These are phyloP conservation scores for Pampusana beccarii DNA, from an alignment of 2,113 vertebrate genomes.

Conservation along the genomic window DNA sequence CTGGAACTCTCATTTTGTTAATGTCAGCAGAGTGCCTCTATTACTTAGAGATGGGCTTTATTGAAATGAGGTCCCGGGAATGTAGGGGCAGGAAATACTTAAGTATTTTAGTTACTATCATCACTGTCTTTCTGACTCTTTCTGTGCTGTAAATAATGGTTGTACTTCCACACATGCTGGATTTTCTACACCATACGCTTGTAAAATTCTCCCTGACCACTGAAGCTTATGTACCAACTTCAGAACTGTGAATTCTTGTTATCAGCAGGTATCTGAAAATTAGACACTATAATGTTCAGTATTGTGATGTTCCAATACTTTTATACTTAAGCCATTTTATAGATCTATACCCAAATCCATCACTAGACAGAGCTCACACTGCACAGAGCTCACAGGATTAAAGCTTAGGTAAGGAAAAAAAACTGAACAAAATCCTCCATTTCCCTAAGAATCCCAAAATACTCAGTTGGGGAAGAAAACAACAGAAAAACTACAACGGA, in stretches of 20 bases:
- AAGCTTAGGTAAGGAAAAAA: background rate
- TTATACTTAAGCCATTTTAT: background rate
- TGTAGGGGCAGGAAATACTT: background rate
- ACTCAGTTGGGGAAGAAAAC: background rate
- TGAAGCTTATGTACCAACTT: background rate
- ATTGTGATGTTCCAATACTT: background rate
- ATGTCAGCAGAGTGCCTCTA: background rate
- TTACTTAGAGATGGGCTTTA: background rate
- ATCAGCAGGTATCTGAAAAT: background rate
- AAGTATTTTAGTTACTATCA: background rate
- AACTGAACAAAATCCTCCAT: background rate
- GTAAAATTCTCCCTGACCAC: background rate
- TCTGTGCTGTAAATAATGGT: background rate
- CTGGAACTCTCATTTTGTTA: background rate
- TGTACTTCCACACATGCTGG: background rate
- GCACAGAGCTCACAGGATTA: background rate
- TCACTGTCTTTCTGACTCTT: background rate
- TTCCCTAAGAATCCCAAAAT: background rate
- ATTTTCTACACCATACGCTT: background rate
- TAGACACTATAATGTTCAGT: background rate
- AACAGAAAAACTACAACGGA: background rate
- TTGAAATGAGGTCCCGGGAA: background rate
- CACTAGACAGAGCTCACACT: background rate
- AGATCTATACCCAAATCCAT: background rate
- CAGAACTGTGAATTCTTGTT: background rate